phyloP scores from a whole-genome alignment of 2,797 vertebrate species.

The Loriculus beryllinus region DNA sequence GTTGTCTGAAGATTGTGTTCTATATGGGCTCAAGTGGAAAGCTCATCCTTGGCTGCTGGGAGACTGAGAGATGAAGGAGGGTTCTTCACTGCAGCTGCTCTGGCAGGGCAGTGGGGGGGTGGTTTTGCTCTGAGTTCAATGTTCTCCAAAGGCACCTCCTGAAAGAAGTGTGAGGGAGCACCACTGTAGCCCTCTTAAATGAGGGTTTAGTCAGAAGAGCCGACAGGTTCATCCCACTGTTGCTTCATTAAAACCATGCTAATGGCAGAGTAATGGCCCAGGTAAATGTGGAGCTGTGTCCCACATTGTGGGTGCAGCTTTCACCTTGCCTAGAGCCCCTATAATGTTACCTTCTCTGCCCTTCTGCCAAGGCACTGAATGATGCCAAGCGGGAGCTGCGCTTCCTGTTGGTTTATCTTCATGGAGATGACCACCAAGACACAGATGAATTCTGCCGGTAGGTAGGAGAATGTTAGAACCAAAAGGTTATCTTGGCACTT shows the following conservation, averaged over 20 bases:
- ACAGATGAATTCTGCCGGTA: constrained; percentile 98
- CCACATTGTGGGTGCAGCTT: neutral
- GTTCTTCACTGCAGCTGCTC: neutral
- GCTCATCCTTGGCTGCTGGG: neutral
- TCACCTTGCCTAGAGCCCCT: neutral
- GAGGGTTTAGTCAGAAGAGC: neutral
- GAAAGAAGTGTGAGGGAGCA: neutral
- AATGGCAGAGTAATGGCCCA: neutral
- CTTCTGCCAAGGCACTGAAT: constrained; percentile 86
- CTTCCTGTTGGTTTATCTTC: constrained; percentile 97
- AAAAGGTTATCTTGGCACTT: neutral
- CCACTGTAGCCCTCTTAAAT: neutral
- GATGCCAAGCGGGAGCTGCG: constrained; percentile 98
- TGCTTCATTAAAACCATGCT: neutral
- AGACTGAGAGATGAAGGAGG: neutral
- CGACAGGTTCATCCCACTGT: neutral
- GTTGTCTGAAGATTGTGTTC: neutral
- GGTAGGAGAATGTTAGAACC: neutral
- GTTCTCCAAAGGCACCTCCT: neutral
- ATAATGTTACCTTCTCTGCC: neutral
- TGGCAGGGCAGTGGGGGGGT: neutral
- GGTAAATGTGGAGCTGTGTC: neutral
- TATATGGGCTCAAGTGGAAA: neutral
- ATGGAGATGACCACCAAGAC: constrained; percentile 98
- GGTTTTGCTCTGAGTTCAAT: neutral